Base-by-base conservation (phyloP, 2,113 vertebrate genomes). In the Oryzias celebensis region DNA sequence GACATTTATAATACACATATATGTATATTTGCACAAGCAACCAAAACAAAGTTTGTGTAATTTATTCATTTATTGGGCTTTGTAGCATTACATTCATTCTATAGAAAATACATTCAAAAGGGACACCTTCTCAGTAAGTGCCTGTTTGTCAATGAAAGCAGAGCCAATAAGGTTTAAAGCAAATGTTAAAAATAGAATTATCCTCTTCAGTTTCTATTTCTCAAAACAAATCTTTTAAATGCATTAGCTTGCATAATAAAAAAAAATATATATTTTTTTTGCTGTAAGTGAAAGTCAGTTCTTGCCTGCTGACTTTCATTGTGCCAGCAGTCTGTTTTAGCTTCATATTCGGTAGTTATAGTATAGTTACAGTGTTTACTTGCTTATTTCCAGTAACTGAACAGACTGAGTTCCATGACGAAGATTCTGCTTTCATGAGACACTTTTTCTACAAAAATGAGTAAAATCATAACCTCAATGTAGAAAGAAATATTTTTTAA, bases 21-120 rank as follows among this genome's bases (percentile, higher is more conserved):
- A 36, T n/a, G 14, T 58, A 22, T 46, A 5, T n/a, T n/a, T 12
- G 10, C 36, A 36, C 36, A 48, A 52, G 70, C 24, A 43, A 24
- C 15, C 20, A 24, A 3, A 49, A 18, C 6, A 18, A 3, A 20
- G 20, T 5, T 50, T 2, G 52, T 49, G 72, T 58, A n/a, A 65
- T 84, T 71, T 52, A 71, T 14, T 73, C 54, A 69, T 89, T 83
- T 89, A 85, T 90, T 91, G 81, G 81, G 78, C 66, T 67, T 63
- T 75, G 80, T 87, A 66, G 82, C 75, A 67, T 87, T 84, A 90
- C 87, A 91, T 91, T 90, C 85, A 81, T 83, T 88, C 85, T 73
- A 87, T 91, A 90, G 65, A 91, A 91, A 91, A 91, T 89, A 91
- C 90, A 92, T 93, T 92, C 92, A 86, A 67, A 78, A 61, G 65